These are phyloP conservation scores for Strigops habroptila DNA, from an alignment of 2,113 vertebrate genomes.

Conservation along the genomic window DNA sequence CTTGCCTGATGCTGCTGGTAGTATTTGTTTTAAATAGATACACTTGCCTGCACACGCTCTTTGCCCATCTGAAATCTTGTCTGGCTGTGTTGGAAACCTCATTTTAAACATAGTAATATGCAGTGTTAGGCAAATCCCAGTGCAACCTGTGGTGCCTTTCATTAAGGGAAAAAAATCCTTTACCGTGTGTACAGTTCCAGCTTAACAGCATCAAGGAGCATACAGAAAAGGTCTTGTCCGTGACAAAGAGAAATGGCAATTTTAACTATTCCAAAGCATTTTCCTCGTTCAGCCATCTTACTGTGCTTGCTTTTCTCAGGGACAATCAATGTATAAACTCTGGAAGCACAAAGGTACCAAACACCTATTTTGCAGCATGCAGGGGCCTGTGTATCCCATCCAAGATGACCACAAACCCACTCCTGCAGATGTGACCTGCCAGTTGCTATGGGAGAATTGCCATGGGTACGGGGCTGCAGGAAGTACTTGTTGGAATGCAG, in stretches of 20 bases:
- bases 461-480: fast-evolving
- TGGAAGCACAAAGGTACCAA: not conserved
- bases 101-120: not conserved
- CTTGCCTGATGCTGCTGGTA: slow-evolving; percentile 53
- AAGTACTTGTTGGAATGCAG: not conserved
- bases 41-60: slow-evolving; percentile 43
- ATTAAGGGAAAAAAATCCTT: not conserved
- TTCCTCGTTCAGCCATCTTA: not conserved
- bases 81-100: not conserved
- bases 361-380: not conserved
- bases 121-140: not conserved
- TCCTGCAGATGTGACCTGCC: not conserved
- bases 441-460: not conserved
- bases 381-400: not conserved
- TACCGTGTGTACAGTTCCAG: fast-evolving
- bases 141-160: not conserved
- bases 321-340: not conserved
- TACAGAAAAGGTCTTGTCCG: not conserved
- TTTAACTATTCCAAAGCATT: not conserved
- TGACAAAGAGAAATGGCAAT: not conserved
- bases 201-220: not conserved
- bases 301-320: not conserved
- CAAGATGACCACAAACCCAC: not conserved
- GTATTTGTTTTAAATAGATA: slow-evolving; percentile 42
- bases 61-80: slow-evolving; percentile 30